A percentile compares a stretch with the other conserved stretches of the same genome.
phyloP scores from a whole-genome alignment of 2,797 vertebrate species.

The Sebastes taczanowskii region DNA sequence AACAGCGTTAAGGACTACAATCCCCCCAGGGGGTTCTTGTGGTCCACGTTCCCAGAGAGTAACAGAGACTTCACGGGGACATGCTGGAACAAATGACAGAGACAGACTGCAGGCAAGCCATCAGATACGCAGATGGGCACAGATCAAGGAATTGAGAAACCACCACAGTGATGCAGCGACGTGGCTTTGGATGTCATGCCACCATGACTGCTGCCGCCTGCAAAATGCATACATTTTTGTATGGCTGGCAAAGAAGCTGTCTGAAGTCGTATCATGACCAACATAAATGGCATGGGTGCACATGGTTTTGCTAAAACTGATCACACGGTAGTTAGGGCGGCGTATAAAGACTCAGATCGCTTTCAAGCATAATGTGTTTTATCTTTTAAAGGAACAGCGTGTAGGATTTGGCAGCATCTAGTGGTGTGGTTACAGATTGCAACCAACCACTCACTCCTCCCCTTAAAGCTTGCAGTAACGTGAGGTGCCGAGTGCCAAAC shows the following conservation, averaged over 20 bases:
- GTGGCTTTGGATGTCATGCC: constrained; percentile 44
- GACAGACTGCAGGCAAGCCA: constrained; percentile 60
- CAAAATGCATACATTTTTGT: constrained; percentile 36
- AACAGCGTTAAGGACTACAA: constrained; percentile 51
- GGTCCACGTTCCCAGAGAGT: constrained; percentile 76
- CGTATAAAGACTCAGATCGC: not conserved
- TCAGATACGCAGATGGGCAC: constrained; percentile 69
- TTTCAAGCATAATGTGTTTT: not conserved
- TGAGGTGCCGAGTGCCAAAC: not conserved
- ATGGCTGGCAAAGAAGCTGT: constrained; percentile 10
- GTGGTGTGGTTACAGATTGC: too few species aligned
- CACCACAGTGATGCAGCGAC: constrained; percentile 25
- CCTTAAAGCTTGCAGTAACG: not conserved
- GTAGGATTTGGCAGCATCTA: too few species aligned
- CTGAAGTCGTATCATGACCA: not conserved
- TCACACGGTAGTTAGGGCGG: constrained; percentile 3
- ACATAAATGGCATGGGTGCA: not conserved
- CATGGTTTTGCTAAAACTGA: constrained; percentile 36
- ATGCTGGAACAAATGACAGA: constrained; percentile 79
- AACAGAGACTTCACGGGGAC: constrained; percentile 67
- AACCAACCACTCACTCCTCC: not conserved
- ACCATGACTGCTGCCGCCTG: constrained; percentile 48
- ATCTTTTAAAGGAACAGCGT: not conserved
- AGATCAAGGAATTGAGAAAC: constrained; percentile 61
- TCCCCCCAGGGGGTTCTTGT: constrained; percentile 65